Conservation (phyloP, 2,888 invertebrate genomes). For the Limnephilus lunatus region DNA sequence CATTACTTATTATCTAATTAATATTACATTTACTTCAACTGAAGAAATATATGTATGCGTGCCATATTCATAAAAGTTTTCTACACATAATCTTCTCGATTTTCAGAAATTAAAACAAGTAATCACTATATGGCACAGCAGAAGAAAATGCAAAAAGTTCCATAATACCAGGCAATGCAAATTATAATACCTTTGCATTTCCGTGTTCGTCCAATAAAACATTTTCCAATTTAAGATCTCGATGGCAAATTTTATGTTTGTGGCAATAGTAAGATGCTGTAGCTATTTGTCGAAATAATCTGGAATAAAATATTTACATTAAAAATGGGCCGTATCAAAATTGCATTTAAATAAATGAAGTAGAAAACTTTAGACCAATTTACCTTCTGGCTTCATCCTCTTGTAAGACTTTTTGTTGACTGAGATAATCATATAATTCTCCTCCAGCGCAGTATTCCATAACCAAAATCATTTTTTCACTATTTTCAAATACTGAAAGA, state of each 20-base stretch:
- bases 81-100: background rate
- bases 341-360: background rate
- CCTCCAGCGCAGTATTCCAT: slow-evolving; percentile 99
- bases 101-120: slow-evolving; percentile 2
- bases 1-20: background rate
- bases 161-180: background rate
- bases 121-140: background rate
- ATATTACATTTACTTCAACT: too few species aligned
- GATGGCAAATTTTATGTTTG: slow-evolving; percentile 98
- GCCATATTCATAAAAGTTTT: background rate
- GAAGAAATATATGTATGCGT: background rate
- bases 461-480: slow-evolving; percentile 99
- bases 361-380: background rate
- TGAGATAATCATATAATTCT: slow-evolving; percentile 97
- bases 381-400: slow-evolving; percentile 92
- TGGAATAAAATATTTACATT: slow-evolving; percentile 68
- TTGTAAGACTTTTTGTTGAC: slow-evolving; percentile 91
- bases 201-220: slow-evolving; percentile 94
- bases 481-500: slow-evolving; percentile 96
- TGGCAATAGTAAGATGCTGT: slow-evolving; percentile 99
- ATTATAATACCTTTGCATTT: slow-evolving; percentile 89
- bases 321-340: background rate
- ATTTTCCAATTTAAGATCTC: slow-evolving; percentile 97
- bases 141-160: background rate
- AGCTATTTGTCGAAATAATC: slow-evolving; percentile 97